phyloP scores from a whole-genome alignment of 2,797 vertebrate species.

The Darevskia mixta region DNA sequence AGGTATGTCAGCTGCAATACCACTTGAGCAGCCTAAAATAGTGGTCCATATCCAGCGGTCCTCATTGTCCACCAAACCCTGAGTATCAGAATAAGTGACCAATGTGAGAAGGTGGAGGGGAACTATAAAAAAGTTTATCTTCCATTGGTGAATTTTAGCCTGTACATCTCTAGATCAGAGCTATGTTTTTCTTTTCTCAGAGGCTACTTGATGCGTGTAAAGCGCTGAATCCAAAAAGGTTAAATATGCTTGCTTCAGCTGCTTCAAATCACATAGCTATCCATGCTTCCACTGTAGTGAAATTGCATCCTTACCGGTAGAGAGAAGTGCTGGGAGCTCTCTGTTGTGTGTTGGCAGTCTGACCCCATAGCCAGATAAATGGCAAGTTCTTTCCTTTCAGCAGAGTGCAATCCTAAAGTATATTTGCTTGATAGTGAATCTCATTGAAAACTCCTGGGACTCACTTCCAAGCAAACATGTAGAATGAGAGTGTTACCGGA shows the following conservation, averaged over 20 bases:
- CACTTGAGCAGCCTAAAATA: background rate
- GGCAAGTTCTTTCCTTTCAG: background rate
- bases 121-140: background rate
- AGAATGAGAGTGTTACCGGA: background rate
- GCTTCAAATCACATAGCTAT: background rate
- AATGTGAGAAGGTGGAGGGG: background rate
- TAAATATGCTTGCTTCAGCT: background rate
- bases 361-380: background rate
- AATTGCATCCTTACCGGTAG: background rate
- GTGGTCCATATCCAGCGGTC: background rate
- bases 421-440: too few species aligned
- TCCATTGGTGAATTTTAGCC: background rate
- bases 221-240: background rate
- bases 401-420: background rate
- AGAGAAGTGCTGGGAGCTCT: background rate
- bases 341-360: background rate
- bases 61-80: background rate
- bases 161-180: background rate
- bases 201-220: background rate
- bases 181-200: background rate
- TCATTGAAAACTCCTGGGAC: background rate
- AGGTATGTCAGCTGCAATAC: too few species aligned
- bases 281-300: background rate
- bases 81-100: background rate
- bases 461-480: background rate